Evolutionary conservation across 2,797 vertebrate genomes (phyloP).

Genomic region (Alca torda): DNA sequence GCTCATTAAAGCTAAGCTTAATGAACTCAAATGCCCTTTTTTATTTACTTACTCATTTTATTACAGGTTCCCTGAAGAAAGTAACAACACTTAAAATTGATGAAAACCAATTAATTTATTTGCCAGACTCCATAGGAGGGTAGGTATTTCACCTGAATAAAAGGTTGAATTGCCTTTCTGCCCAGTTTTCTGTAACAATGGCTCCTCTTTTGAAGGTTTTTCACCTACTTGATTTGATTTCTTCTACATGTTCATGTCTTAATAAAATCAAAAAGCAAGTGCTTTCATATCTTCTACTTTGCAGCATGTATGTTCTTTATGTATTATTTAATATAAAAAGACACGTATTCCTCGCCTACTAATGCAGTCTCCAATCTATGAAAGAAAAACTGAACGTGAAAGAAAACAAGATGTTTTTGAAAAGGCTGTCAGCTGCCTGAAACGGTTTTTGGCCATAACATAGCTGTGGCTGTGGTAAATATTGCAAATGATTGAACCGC

Average conservation of each 20-base stretch:
- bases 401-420: neutral
- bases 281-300: neutral
- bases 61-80: slow-evolving; percentile 91
- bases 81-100: slow-evolving; percentile 95
- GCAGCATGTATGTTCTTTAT: neutral
- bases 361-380: neutral
- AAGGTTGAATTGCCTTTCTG: neutral
- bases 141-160: slow-evolving; percentile 62
- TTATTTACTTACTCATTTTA: neutral
- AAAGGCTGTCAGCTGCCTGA: neutral
- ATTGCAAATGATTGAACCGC: neutral
- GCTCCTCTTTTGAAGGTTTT: neutral
- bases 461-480: neutral
- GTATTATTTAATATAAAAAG: neutral
- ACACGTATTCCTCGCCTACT: neutral
- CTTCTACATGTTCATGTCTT: neutral
- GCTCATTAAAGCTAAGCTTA: neutral
- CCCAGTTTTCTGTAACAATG: neutral
- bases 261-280: neutral
- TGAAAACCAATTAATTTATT: slow-evolving; percentile 95
- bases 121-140: slow-evolving; percentile 96
- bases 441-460: neutral
- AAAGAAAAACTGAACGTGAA: neutral
- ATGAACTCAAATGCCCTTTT: slow-evolving; percentile 8
- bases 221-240: neutral